Evolutionary conservation across 2,113 vertebrate species (phyloP), one percentile per base, ranked within the genome.

Genomic region (Xenopus laevis): DNA sequence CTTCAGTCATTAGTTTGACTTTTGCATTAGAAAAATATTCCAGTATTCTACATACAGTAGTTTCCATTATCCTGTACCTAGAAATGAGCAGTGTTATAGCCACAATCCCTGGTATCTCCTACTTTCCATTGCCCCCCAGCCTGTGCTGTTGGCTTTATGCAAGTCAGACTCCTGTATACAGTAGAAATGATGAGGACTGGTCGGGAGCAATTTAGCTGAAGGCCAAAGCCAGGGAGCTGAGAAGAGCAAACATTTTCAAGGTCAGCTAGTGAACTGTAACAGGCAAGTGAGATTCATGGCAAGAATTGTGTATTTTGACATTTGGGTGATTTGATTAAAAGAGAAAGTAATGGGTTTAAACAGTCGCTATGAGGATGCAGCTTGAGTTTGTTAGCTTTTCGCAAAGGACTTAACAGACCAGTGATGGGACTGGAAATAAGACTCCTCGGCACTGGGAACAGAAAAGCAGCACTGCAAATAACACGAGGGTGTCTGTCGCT

Each of bases 341-440:
- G 93, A 91, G 89, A 96, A 97, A 95, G 93, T 96, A 98, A 96
- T 97, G 93, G 93, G 86, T 97, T 95, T 93, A 95, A 97, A 95
- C 95, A 96, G 93, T 93, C 87, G 79, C 93, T 93, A 90, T 91
- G 86, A 94, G 91, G 91, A 94, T 92, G 88, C 92, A 92, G 93
- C 93, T 92, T 93, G 94, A 93, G 91, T 93, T 92, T 89, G 89
- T 90, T 91, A 91, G 91, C 87, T 89, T 92, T 91, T 90, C 82
- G 87, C 92, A 95, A 93, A 95, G 94, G 91, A 92, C 93, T 93
- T 92, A 94, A 90, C 86, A 89, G 90, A 82, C 88, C 89, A 87
- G 88, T 87, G 92, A 91, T 89, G 85, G 89, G 92, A 91, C 84
- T 87, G 87, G 89, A 92, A 92, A 93, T 91, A 90, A 84, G 86